Evolutionary conservation across 2,797 vertebrate genomes (phyloP).

Genomic region (Distichodus sexfasciatus): DNA sequence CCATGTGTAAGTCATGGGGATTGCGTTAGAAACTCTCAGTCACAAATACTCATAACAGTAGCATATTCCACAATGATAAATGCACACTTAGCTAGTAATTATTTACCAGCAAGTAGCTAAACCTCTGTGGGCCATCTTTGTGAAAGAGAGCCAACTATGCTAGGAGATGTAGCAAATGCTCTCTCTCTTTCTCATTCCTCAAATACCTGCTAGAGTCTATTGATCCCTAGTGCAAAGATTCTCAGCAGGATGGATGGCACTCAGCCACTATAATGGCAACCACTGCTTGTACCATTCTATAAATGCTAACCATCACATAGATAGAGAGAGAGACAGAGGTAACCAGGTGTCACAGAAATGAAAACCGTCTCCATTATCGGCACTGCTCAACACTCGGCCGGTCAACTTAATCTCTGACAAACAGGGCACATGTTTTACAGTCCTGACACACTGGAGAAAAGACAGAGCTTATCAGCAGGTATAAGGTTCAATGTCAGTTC

Average conservation of each 20-base stretch:
- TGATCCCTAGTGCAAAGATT: constrained; percentile 81
- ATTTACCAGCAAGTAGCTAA: constrained; percentile 48
- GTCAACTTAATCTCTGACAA: constrained; percentile 44
- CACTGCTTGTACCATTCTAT: constrained; percentile 42
- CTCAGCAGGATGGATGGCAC: constrained; percentile 78
- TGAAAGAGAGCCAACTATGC: constrained; percentile 41
- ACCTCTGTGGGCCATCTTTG: constrained; percentile 48
- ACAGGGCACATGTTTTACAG: constrained; percentile 28
- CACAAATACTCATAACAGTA: constrained; percentile 32
- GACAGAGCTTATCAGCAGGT: constrained; percentile 32
- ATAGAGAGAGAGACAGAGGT: constrained; percentile 17
- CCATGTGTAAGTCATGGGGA: constrained; percentile 29
- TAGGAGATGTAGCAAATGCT: constrained; percentile 23
- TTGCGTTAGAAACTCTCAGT: constrained; percentile 28
- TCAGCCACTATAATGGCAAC: constrained; percentile 51
- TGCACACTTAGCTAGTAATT: constrained; percentile 50
- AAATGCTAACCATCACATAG: constrained; percentile 39
- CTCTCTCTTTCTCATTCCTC: constrained; percentile 67
- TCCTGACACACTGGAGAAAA: constrained; percentile 16
- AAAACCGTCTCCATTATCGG: constrained; percentile 45
- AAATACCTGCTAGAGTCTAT: constrained; percentile 70
- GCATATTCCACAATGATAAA: constrained; percentile 37
- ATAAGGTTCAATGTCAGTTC: constrained; percentile 42
- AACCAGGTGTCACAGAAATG: constrained; percentile 30
- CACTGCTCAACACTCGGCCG: constrained; percentile 22